These are phyloP conservation scores for Microctonus brassicae DNA, from an alignment of 2,888 invertebrate species.

Conservation along the genomic window DNA sequence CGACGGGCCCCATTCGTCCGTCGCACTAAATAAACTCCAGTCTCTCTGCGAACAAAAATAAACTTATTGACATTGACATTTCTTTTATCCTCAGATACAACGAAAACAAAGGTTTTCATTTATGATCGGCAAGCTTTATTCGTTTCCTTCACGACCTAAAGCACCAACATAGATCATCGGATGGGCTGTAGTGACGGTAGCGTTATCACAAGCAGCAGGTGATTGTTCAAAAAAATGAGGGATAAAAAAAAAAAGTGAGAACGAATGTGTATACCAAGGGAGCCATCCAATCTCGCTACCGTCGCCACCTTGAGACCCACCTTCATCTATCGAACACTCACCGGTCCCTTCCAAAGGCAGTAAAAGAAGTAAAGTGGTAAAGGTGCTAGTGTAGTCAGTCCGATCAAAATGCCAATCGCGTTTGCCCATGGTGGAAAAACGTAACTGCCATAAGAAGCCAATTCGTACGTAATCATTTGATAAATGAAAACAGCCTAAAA, in stretches of 20 bases:
- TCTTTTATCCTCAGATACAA: background rate
- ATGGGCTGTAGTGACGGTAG: constrained; percentile 12
- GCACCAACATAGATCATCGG: constrained; percentile 9
- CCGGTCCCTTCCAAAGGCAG: constrained; percentile 69
- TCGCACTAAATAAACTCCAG: constrained; percentile 52
- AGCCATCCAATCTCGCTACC: constrained; percentile 1
- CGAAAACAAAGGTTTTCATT: background rate
- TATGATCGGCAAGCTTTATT: constrained; percentile 11
- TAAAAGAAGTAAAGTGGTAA: constrained; percentile 77
- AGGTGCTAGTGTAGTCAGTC: constrained; percentile 78
- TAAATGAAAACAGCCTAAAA: constrained; percentile 80
- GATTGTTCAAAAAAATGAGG: background rate
- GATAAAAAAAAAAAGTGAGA: background rate
- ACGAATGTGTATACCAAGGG: constrained; percentile 5
- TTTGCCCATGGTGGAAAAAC: constrained; percentile 81
- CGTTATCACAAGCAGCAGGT: background rate
- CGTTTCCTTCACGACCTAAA: background rate
- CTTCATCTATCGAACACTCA: constrained; percentile 55
- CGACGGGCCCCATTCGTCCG: constrained; percentile 55
- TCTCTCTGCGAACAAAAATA: constrained; percentile 52
- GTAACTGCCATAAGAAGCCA: constrained; percentile 77
- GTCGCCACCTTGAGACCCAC: background rate
- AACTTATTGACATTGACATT: constrained; percentile 17
- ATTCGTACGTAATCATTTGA: constrained; percentile 77
- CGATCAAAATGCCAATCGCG: constrained; percentile 79